phyloP scores from a whole-genome alignment of 2,113 vertebrate species.

The Ia io region DNA sequence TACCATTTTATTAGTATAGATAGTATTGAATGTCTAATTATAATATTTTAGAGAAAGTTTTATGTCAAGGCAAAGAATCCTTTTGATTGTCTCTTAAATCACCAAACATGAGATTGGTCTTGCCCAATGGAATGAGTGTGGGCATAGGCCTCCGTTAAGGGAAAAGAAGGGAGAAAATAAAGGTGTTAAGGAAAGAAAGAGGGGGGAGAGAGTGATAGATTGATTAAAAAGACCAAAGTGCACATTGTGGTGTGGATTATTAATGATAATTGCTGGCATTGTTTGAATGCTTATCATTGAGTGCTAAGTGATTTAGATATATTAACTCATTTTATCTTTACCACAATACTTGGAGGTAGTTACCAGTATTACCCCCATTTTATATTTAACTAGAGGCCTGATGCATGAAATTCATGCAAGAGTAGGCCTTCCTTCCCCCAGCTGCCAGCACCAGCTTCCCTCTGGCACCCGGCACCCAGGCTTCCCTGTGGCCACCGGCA shows the following conservation, averaged over 20 bases:
- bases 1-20: no score
- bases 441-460: no score
- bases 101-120: neutral
- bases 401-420: no score
- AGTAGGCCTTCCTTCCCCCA: no score
- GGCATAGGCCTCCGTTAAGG: neutral
- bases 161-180: neutral
- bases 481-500: no score
- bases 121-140: neutral
- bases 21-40: neutral
- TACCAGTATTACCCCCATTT: neutral
- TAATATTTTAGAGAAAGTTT: constrained; percentile 14
- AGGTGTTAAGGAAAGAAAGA: neutral
- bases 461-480: no score
- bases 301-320: neutral
- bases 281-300: neutral
- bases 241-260: neutral
- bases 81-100: neutral
- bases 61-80: neutral
- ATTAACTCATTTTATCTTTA: neutral
- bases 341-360: neutral
- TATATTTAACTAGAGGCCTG: neutral
- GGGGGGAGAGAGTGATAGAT: neutral
- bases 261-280: neutral
- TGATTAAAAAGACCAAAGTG: neutral